Evolutionary conservation across 2,888 invertebrate genomes (phyloP).

Genomic region (Homarus gammarus): DNA sequence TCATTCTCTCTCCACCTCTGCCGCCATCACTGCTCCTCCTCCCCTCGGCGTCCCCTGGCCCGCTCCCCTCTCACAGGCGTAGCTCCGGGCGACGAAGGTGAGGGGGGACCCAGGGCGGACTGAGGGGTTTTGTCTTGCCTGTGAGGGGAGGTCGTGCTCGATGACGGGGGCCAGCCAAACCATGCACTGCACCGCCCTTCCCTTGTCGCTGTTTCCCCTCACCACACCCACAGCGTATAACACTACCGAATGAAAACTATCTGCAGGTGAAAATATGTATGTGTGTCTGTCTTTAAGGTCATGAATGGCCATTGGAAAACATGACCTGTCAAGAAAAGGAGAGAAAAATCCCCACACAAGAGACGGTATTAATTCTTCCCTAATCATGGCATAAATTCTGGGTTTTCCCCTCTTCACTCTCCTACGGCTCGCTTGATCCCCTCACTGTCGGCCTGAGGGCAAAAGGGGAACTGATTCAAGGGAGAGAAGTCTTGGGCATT

Average conservation of each 20-base stretch:
- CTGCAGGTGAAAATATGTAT: too few species aligned
- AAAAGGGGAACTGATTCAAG: slow-evolving; percentile 57
- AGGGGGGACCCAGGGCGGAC: slow-evolving; percentile 47
- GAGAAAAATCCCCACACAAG: not conserved
- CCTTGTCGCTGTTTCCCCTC: not conserved
- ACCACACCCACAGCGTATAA: not conserved
- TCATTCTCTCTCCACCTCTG: slow-evolving; percentile 35
- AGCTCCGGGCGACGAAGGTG: slow-evolving; percentile 56
- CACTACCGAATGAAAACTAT: not conserved
- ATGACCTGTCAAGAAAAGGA: too few species aligned
- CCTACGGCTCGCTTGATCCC: slow-evolving; percentile 56
- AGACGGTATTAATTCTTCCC: slow-evolving; percentile 26
- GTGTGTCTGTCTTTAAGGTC: too few species aligned
- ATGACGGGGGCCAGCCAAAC: not conserved
- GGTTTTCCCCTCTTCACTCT: slow-evolving; percentile 38
- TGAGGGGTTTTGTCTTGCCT: slow-evolving; percentile 62
- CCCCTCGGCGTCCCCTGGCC: slow-evolving; percentile 41
- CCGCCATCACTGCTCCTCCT: not conserved
- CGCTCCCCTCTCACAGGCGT: slow-evolving; percentile 56
- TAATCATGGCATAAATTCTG: slow-evolving; percentile 56
- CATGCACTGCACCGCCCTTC: not conserved
- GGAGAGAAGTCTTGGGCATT: slow-evolving; percentile 56
- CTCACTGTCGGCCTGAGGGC: slow-evolving; percentile 38
- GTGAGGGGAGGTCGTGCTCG: slow-evolving; percentile 30
- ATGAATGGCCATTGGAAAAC: too few species aligned